Evolutionary conservation across 2,888 invertebrate genomes (phyloP).

Genomic region (Tillus elongatus): DNA sequence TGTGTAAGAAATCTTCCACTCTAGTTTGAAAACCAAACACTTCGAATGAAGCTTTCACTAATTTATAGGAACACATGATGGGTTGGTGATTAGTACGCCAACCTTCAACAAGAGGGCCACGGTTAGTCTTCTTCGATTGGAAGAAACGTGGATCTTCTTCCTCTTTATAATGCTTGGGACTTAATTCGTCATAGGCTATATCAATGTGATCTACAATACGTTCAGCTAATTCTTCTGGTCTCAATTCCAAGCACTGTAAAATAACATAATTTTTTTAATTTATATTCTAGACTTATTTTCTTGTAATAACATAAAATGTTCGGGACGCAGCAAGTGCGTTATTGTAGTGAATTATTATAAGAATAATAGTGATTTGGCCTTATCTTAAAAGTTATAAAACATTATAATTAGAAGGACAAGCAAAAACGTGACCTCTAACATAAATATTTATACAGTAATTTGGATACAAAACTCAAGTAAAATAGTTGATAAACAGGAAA

Average conservation of each 20-base stretch:
- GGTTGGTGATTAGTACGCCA: constrained; percentile 69
- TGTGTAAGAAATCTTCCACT: constrained; percentile 82
- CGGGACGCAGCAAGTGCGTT: too few relatives aligned
- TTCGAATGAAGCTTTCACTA: constrained; percentile 78
- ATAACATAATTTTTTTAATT: constrained; percentile 26
- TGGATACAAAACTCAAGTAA: too few relatives aligned
- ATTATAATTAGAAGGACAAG: too few relatives aligned
- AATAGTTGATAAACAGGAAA: too few relatives aligned
- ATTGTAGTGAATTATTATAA: too few relatives aligned
- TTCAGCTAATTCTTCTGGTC: constrained; percentile 60
- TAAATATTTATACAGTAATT: too few relatives aligned
- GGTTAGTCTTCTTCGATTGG: constrained; percentile 69
- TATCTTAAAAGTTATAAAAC: too few relatives aligned
- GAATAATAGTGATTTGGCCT: too few relatives aligned
- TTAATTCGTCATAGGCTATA: constrained; percentile 80
- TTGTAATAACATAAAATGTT: constrained; percentile 4
- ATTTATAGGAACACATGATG: constrained; percentile 90
- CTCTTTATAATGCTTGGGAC: constrained; percentile 79
- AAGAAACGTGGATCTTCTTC: constrained; percentile 81
- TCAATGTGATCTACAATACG: constrained; percentile 74
- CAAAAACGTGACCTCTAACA: too few relatives aligned
- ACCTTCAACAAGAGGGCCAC: constrained; percentile 76
- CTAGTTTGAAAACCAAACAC: constrained; percentile 87
- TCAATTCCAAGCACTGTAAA: constrained; percentile 66
- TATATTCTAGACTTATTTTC: too few relatives aligned